These are phyloP conservation scores for Melanotaenia nigrans DNA, from an alignment of 2,797 vertebrate species.

Conservation along the genomic window DNA sequence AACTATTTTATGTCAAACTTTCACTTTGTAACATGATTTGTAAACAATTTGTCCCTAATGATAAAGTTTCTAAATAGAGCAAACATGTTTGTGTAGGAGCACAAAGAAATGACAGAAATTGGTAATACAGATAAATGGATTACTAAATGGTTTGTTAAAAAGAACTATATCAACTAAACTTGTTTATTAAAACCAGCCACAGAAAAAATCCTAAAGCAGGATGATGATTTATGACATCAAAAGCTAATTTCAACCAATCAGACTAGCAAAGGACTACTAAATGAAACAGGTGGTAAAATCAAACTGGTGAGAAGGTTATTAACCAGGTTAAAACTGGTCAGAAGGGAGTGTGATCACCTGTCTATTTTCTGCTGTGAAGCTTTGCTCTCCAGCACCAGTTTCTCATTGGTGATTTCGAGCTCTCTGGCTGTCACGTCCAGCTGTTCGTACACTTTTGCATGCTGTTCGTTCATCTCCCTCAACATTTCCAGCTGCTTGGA, in stretches of 20 bases:
- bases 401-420: conserved; percentile 95
- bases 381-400: conserved; percentile 95
- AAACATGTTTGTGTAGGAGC: background rate
- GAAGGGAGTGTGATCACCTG: conserved; percentile 78
- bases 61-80: conserved; percentile 15
- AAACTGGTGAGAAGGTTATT: background rate
- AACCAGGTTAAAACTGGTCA: background rate
- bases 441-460: conserved; percentile 97
- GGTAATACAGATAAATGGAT: too few species aligned
- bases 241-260: background rate
- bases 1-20: conserved; percentile 23
- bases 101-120: background rate
- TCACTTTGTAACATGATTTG: conserved; percentile 39
- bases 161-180: background rate
- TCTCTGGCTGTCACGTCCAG: conserved; percentile 93
- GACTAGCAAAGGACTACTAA: too few species aligned
- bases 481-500: conserved; percentile 94
- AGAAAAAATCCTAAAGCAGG: background rate
- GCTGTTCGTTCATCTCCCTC: conserved; percentile 96
- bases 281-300: background rate
- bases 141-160: background rate
- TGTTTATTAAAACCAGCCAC: background rate
- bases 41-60: conserved; percentile 32
- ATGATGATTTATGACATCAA: background rate
- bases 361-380: conserved; percentile 96